Conservation (phyloP, 2,888 invertebrate genomes). For the Diadegma fenestrale region DNA sequence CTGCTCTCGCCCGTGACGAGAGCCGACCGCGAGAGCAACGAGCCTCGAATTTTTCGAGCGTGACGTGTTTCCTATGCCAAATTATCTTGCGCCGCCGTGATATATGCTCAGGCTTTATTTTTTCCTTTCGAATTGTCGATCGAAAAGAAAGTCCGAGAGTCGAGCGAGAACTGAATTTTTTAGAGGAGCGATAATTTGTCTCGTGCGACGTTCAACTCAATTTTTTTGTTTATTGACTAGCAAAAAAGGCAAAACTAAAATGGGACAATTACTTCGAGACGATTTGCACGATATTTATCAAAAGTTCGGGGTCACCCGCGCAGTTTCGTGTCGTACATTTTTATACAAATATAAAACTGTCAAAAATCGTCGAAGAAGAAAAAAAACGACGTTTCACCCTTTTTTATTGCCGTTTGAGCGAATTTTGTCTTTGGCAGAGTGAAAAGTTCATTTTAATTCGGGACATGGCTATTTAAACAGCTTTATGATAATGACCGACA, state of each 20-base stretch:
- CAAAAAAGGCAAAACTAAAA: background rate
- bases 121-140: conserved; percentile 2
- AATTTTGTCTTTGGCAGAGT: background rate
- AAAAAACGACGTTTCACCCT: background rate
- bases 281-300: background rate
- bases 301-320: background rate
- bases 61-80: conserved; percentile 17
- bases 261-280: background rate
- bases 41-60: conserved; percentile 44
- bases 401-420: background rate
- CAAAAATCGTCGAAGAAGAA: background rate
- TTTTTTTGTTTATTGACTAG: background rate
- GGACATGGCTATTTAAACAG: background rate
- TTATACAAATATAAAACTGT: conserved; percentile 4
- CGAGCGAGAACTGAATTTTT: conserved; percentile 3
- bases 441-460: conserved; percentile 4
- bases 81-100: conserved; percentile 2
- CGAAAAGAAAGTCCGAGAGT: background rate
- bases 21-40: conserved; percentile 27
- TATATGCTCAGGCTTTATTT: conserved; percentile 1
- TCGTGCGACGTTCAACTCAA: background rate
- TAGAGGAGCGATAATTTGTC: background rate
- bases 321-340: background rate
- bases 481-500: background rate
- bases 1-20: conserved; percentile 56